Conservation (phyloP, 2,797 vertebrate genomes). For the Serranus cabrilla region DNA sequence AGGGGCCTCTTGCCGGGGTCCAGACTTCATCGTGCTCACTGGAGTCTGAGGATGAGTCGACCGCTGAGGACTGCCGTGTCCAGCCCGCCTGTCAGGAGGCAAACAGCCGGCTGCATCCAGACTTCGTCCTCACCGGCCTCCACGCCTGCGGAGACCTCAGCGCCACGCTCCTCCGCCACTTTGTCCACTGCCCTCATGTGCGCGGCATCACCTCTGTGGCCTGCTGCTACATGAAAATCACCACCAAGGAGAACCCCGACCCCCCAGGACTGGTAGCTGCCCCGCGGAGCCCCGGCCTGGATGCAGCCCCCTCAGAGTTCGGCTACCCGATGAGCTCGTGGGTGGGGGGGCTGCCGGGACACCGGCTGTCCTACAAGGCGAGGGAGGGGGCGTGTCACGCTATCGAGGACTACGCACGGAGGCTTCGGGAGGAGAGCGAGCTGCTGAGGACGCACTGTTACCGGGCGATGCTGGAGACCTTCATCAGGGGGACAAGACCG, state of each 20-base stretch:
- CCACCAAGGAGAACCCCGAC: conserved; percentile 80
- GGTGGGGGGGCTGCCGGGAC: conserved; percentile 85
- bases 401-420: conserved; percentile 86
- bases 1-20: not conserved
- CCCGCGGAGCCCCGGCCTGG: not conserved
- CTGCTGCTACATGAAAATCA: conserved; percentile 97
- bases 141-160: conserved; percentile 96
- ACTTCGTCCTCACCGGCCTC: conserved; percentile 90
- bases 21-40: not conserved
- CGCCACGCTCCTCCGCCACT: conserved; percentile 91
- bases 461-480: conserved; percentile 89
- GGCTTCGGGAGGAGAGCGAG: conserved; percentile 80
- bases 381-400: conserved; percentile 94
- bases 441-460: conserved; percentile 90
- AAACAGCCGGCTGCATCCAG: conserved; percentile 4
- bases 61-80: too few relatives aligned
- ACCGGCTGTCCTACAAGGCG: conserved; percentile 91
- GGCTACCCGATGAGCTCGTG: conserved; percentile 93
- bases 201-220: conserved; percentile 90
- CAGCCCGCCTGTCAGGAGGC: not conserved
- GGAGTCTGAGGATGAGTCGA: too few relatives aligned
- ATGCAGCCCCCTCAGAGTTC: conserved; percentile 12
- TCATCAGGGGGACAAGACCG: conserved; percentile 85
- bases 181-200: conserved; percentile 86
- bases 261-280: conserved; percentile 72